Base-by-base conservation (phyloP, 2,797 vertebrate species). In the Thripadectes ignobilis region DNA sequence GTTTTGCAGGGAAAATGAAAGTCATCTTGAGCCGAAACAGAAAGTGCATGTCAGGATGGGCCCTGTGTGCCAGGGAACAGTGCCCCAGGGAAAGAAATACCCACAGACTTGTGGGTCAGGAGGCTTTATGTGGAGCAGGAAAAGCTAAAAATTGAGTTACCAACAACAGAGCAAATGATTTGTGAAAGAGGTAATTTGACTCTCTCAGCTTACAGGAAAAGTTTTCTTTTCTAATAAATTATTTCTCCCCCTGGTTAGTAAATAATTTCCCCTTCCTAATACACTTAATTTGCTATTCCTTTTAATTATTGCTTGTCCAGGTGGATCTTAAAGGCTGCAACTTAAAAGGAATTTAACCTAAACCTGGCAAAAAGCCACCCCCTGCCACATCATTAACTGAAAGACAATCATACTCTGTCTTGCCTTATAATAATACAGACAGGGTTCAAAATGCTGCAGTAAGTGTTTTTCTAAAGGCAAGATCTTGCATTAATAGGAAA, bases 151-250 rank as follows among this genome's bases (percentile, higher is more conserved):
- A 62, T 34, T 45, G 49, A 68, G 48, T 87, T 92, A 71, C 77
- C 51, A 75, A 59, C 29, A 85, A 22, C 23, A 68, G 71, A 65
- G 75, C 36, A 82, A 90, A 91, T 95, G 71, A 91, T 93, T 96
- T 96, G 85, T 96, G 89, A 87, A 93, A 92, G 88, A 87, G n/a
- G 95, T 95, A 96, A 95, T 91, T 76, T 20, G 96, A 96, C 78
- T 75, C 88, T 78, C 77, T 79, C 6, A 1, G 45, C 71, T 94
- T 90, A 92, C 93, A 95, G 71, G 63, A 88, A 45, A 97, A 94
- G 89, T 96, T 96, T 95, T 93, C 85, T 94, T 96, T 96, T 88
- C 94, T 94, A 96, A 96, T 95, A 96, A 95, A 90, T 96, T 91
- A 96, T 95, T 95, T 96, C 88, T 96, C 74, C 85, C 73, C 63